Percentiles rank a stretch among this genome's conserved stretches.
Evolutionary conservation across 2,797 vertebrate genomes (phyloP).

Genomic region (Fratercula arctica): DNA sequence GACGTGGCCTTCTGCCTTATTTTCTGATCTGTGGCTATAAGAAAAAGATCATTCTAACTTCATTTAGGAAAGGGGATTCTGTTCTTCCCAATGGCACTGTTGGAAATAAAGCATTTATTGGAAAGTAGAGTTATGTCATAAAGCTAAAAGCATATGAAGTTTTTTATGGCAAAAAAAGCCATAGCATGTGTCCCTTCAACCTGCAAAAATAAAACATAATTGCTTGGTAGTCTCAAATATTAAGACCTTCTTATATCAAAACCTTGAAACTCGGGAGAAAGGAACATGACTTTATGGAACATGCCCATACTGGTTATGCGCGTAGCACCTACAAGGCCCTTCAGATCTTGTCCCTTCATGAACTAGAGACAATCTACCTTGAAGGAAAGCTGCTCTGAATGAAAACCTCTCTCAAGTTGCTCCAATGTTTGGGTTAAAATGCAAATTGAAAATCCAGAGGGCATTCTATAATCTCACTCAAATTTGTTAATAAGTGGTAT

Average conservation of each 20-base stretch:
- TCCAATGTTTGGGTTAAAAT: not conserved
- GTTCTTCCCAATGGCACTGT: not conserved
- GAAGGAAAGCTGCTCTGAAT: not conserved
- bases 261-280: not conserved
- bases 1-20: not conserved
- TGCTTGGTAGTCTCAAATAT: not conserved
- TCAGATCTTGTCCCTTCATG: fast-evolving
- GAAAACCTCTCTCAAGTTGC: not conserved
- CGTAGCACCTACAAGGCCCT: not conserved
- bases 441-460: not conserved
- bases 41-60: not conserved
- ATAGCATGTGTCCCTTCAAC: not conserved
- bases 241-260: not conserved
- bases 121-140: conserved; percentile 2
- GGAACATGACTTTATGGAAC: not conserved
- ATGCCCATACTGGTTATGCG: not conserved
- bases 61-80: conserved; percentile 24
- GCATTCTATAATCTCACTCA: not conserved
- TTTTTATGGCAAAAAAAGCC: not conserved
- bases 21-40: conserved; percentile 28
- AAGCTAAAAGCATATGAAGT: not conserved
- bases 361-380: not conserved
- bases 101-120: conserved; percentile 28
- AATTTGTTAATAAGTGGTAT: not conserved
- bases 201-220: not conserved